phyloP scores from a whole-genome alignment of 2,113 vertebrate species.

The Columbina picui region DNA sequence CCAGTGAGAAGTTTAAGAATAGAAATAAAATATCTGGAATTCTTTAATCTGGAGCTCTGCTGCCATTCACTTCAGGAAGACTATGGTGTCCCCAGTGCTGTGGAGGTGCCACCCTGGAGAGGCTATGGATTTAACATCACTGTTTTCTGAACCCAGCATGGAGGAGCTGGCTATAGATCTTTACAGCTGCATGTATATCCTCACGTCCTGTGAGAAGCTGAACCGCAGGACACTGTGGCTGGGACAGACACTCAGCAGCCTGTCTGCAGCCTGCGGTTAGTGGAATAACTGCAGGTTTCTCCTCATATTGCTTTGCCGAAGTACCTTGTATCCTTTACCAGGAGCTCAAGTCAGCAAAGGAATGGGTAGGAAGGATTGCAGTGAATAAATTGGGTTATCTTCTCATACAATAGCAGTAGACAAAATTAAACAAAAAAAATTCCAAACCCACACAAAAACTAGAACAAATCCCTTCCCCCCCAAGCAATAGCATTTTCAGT shows the following conservation, averaged over 20 bases:
- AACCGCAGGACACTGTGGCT: background rate
- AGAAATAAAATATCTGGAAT: background rate
- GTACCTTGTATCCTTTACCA: background rate
- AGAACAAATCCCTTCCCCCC: background rate
- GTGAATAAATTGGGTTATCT: background rate
- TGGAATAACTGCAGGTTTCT: background rate
- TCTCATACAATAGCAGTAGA: background rate
- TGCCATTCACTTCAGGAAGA: background rate
- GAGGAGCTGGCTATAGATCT: background rate
- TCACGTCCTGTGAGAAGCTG: background rate
- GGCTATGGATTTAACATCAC: background rate
- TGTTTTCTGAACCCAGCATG: background rate
- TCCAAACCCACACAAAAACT: background rate
- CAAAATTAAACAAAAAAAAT: slow-evolving; percentile 1
- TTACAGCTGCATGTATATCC: background rate
- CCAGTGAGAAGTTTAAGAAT: background rate
- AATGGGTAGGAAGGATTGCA: background rate
- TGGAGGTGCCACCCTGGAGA: background rate
- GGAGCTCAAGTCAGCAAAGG: background rate
- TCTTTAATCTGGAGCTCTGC: background rate
- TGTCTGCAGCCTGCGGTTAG: background rate
- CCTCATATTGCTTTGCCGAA: background rate
- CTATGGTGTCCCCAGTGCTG: background rate
- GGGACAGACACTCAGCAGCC: background rate
- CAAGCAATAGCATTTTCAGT: background rate